These are phyloP conservation scores for Benitochromis conjunctus DNA, from an alignment of 2,113 vertebrate species.

Conservation along the genomic window DNA sequence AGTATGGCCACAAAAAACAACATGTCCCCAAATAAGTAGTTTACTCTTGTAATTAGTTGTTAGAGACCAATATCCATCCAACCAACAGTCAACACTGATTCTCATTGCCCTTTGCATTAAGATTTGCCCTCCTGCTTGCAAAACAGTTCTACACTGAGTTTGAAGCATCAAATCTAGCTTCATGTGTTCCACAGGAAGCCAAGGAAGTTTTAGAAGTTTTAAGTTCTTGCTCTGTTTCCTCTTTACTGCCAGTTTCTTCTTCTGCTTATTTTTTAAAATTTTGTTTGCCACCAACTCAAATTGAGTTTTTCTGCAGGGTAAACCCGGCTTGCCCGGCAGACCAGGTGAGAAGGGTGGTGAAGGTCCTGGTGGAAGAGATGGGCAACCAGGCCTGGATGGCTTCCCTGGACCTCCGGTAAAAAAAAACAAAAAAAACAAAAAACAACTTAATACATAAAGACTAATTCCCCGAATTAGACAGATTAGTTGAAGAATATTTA, in stretches of 20 bases:
- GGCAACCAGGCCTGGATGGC: slow-evolving; percentile 83
- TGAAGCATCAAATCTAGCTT: background rate
- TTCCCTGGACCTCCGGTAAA: slow-evolving; percentile 82
- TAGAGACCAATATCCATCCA: background rate
- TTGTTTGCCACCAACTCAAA: background rate
- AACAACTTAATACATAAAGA: background rate
- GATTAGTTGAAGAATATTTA: background rate
- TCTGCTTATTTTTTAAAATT: background rate
- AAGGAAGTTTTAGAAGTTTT: background rate
- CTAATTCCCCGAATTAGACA: background rate
- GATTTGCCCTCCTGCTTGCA: background rate
- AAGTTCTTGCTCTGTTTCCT: background rate
- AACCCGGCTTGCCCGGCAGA: slow-evolving; percentile 60
- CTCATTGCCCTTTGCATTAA: background rate
- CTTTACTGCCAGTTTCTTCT: background rate
- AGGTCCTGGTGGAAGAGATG: slow-evolving; percentile 76
- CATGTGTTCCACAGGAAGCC: background rate
- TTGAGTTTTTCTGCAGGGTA: slow-evolving; percentile 54
- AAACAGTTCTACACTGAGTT: background rate
- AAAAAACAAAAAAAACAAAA: background rate
- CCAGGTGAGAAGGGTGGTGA: slow-evolving; percentile 66
- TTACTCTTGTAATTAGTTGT: background rate
- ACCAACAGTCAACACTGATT: background rate
- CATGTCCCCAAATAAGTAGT: background rate
- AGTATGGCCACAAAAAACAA: background rate